A percentile compares a stretch with the other conserved stretches of the same genome.
These are phyloP conservation scores for Lasioglossum albipes DNA, from an alignment of 1,140 invertebrate genomes.

Conservation along the genomic window DNA sequence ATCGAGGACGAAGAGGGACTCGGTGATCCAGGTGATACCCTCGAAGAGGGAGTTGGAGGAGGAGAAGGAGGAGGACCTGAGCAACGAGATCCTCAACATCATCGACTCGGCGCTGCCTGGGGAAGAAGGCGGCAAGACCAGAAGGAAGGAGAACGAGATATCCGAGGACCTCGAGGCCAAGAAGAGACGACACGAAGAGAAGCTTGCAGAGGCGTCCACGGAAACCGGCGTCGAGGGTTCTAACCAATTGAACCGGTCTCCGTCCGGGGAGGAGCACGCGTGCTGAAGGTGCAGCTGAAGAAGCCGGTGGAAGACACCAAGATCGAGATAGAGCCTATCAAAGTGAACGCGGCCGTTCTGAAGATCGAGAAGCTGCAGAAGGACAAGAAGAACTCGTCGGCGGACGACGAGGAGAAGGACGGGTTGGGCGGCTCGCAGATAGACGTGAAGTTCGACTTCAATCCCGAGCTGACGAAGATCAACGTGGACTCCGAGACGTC, in stretches of 20 bases:
- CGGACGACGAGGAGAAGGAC: slow-evolving; percentile 55
- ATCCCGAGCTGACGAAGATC: slow-evolving; percentile 25
- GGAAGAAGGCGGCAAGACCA: slow-evolving; percentile 24
- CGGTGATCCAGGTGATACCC: slow-evolving; percentile 74
- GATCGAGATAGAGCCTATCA: slow-evolving; percentile 70
- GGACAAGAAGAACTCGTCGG: slow-evolving; percentile 43
- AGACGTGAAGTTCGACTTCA: slow-evolving; percentile 66
- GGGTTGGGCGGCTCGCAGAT: slow-evolving; percentile 58
- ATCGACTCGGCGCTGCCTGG: slow-evolving; percentile 74
- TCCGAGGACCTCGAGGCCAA: slow-evolving; percentile 45
- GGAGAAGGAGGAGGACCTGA: slow-evolving; percentile 72
- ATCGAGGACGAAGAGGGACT: slow-evolving; percentile 57
- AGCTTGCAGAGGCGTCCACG: neutral
- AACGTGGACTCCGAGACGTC: neutral
- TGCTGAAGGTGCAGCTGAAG: slow-evolving; percentile 68
- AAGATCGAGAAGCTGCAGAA: slow-evolving; percentile 74
- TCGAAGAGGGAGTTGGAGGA: slow-evolving; percentile 65
- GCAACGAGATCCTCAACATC: slow-evolving; percentile 77
- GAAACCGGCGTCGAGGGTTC: neutral
- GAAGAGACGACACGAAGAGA: slow-evolving; percentile 59
- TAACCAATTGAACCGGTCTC: neutral
- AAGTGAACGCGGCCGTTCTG: slow-evolving; percentile 69
- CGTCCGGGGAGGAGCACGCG: too few species aligned
- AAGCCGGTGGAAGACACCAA: slow-evolving; percentile 68
- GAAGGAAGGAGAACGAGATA: slow-evolving; percentile 43